phyloP scores from a whole-genome alignment of 2,113 vertebrate species.

The Nicator chloris region DNA sequence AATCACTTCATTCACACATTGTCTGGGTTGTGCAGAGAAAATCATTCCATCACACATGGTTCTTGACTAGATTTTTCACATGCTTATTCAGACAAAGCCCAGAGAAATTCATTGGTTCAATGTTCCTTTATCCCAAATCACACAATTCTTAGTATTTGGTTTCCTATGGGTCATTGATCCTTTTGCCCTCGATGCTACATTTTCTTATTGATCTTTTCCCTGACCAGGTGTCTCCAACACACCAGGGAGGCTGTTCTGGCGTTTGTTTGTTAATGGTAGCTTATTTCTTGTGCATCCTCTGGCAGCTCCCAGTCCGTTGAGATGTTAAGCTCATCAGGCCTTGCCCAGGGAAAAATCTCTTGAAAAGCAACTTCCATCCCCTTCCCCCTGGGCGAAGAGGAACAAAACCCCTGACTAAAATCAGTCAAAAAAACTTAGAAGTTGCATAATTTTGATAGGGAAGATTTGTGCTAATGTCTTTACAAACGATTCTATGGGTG shows the following conservation, averaged over 20 bases:
- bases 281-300: neutral
- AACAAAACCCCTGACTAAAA: neutral
- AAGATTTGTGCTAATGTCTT: neutral
- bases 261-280: accelerated
- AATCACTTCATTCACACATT: neutral
- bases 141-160: neutral
- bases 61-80: neutral
- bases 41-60: neutral
- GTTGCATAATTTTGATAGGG: neutral
- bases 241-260: neutral
- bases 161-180: neutral
- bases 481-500: neutral
- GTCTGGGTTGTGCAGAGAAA: neutral
- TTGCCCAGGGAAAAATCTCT: neutral
- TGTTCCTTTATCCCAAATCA: neutral
- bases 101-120: neutral
- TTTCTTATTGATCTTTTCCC: neutral
- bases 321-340: neutral
- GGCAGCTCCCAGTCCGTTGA: neutral
- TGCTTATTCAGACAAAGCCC: neutral
- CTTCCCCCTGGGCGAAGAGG: neutral
- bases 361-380: neutral
- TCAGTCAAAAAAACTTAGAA: neutral
- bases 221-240: neutral
- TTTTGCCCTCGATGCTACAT: neutral